A percentile compares a stretch with the other conserved stretches of the same genome.
Evolutionary conservation across 2,797 vertebrate genomes (phyloP).

Genomic region (Anguilla obscura): DNA sequence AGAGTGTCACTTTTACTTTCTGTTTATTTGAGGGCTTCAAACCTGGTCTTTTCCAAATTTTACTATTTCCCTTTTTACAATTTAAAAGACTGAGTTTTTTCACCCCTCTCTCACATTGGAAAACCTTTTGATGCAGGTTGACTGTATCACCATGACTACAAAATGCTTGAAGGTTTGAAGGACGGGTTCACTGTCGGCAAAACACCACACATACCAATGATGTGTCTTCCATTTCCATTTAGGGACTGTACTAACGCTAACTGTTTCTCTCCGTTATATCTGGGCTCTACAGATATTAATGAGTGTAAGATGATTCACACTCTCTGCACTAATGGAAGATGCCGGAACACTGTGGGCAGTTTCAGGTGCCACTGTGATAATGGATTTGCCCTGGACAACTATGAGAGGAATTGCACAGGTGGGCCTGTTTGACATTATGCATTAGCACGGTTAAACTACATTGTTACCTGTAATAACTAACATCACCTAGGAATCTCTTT

Average conservation of each 20-base stretch:
- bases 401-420: conserved; percentile 98
- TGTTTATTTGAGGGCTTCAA: neutral
- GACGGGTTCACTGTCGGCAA: neutral
- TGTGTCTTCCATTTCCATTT: neutral
- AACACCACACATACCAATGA: neutral
- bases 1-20: neutral
- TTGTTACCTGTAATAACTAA: neutral
- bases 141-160: neutral
- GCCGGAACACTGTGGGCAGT: conserved; percentile 95
- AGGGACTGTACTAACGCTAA: neutral
- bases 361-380: conserved; percentile 94
- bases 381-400: conserved; percentile 90
- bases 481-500: neutral
- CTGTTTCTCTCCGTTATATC: neutral
- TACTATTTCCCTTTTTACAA: neutral
- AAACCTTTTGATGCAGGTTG: neutral
- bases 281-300: conserved; percentile 82
- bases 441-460: neutral
- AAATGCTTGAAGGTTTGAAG: neutral
- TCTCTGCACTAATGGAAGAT: conserved; percentile 91
- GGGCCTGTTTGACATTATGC: conserved; percentile 20
- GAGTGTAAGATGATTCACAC: conserved; percentile 97
- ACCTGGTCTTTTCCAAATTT: neutral
- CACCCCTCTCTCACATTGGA: neutral
- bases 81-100: neutral